A percentile compares a stretch with the other conserved stretches of the same genome.
Evolutionary conservation across 1,140 invertebrate species (phyloP).

Genomic region (Myzus persicae): DNA sequence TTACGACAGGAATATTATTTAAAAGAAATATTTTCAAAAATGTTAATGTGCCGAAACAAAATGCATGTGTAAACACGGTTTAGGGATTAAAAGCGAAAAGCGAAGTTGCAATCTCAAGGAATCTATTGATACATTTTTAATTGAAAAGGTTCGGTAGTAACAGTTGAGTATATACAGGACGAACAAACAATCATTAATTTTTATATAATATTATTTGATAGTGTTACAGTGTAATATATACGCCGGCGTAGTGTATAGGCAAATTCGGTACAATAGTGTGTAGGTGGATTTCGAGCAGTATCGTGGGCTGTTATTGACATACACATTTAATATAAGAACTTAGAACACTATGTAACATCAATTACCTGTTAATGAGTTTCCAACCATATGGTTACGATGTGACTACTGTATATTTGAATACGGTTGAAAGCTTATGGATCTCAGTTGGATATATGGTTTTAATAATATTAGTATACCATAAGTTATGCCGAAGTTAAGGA

Average conservation of each 20-base stretch:
- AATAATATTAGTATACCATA: too few relatives aligned
- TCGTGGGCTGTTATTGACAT: not conserved
- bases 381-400: not conserved
- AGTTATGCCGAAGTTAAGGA: not conserved
- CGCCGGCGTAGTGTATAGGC: not conserved
- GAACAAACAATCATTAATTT: too few relatives aligned
- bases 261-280: not conserved
- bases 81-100: too few relatives aligned
- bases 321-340: not conserved
- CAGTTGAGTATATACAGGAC: too few relatives aligned
- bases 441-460: not conserved
- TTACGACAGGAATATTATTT: too few relatives aligned
- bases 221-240: not conserved
- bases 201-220: too few relatives aligned
- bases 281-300: not conserved
- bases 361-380: not conserved
- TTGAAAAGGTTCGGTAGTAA: too few relatives aligned
- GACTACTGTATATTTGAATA: not conserved
- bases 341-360: not conserved
- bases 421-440: not conserved
- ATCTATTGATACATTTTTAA: too few relatives aligned
- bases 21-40: too few relatives aligned
- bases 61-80: too few relatives aligned
- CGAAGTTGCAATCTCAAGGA: too few relatives aligned
- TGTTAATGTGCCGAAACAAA: too few relatives aligned